These are phyloP conservation scores for Chaenodraco wilsoni DNA, from an alignment of 2,797 vertebrate genomes.

Conservation along the genomic window DNA sequence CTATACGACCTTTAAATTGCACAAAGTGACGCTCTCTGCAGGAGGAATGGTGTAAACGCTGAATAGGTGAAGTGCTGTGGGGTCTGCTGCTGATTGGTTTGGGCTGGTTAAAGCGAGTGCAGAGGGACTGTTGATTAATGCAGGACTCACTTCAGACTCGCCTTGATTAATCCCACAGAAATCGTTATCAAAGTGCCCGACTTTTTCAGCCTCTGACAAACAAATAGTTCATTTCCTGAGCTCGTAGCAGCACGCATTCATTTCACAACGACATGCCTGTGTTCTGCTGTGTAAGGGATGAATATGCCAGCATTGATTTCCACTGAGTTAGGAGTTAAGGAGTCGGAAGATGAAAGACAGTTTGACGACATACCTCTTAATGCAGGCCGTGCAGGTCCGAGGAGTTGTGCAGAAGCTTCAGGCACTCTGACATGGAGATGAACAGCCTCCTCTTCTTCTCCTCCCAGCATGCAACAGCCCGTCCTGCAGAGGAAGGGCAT, in stretches of 20 bases:
- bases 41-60: conserved; percentile 38
- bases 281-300: conserved; percentile 30
- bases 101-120: conserved; percentile 53
- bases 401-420: conserved; percentile 40
- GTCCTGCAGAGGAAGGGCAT: conserved; percentile 56
- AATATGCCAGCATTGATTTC: conserved; percentile 15
- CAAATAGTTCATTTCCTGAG: conserved; percentile 62
- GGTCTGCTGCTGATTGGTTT: conserved; percentile 66
- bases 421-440: conserved; percentile 12
- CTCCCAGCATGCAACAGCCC: conserved; percentile 53
- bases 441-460: conserved; percentile 35
- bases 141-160: conserved; percentile 61
- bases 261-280: conserved; percentile 12
- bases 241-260: conserved; percentile 20
- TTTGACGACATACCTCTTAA: conserved; percentile 26
- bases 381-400: background rate
- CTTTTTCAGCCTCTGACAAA: conserved; percentile 51
- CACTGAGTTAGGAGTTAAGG: background rate
- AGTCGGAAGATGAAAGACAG: conserved; percentile 9
- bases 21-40: conserved; percentile 46
- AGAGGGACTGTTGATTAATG: conserved; percentile 68
- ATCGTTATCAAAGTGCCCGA: conserved; percentile 45
- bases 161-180: conserved; percentile 69
- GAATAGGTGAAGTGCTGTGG: conserved; percentile 42
- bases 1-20: conserved; percentile 75